Conservation (phyloP, 2,113 vertebrate genomes). For the Bungarus multicinctus region DNA sequence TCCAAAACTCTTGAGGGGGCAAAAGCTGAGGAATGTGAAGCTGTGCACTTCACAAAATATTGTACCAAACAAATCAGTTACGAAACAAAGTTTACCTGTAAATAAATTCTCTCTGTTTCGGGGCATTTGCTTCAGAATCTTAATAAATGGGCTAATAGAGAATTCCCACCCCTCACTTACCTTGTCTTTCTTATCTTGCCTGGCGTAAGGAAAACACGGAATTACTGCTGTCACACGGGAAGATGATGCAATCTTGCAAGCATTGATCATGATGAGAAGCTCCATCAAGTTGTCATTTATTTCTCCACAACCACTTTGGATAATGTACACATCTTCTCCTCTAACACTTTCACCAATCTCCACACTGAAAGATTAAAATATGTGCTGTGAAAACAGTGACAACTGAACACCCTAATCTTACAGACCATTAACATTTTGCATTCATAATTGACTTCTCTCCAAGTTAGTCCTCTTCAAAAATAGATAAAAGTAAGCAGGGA, state of each 20-base stretch:
- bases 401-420: neutral
- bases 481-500: neutral
- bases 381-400: neutral
- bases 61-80: neutral
- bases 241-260: conserved; percentile 81
- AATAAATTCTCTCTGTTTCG: neutral
- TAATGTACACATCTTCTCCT: conserved; percentile 82
- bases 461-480: neutral
- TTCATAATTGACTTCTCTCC: neutral
- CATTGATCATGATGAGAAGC: conserved; percentile 84
- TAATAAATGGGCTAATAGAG: neutral
- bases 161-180: conserved; percentile 56
- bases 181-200: conserved; percentile 85
- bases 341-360: conserved; percentile 83
- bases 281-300: conserved; percentile 86
- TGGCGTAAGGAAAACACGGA: conserved; percentile 80
- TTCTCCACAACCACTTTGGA: conserved; percentile 83
- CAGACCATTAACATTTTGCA: neutral
- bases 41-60: neutral
- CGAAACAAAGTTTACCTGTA: neutral
- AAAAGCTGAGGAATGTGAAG: neutral
- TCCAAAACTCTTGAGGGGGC: neutral
- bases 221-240: conserved; percentile 82
- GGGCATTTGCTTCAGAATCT: neutral
- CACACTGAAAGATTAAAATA: conserved; percentile 63